Conservation (phyloP, 2,888 invertebrate species). For the Acanthosepion lycidas region DNA sequence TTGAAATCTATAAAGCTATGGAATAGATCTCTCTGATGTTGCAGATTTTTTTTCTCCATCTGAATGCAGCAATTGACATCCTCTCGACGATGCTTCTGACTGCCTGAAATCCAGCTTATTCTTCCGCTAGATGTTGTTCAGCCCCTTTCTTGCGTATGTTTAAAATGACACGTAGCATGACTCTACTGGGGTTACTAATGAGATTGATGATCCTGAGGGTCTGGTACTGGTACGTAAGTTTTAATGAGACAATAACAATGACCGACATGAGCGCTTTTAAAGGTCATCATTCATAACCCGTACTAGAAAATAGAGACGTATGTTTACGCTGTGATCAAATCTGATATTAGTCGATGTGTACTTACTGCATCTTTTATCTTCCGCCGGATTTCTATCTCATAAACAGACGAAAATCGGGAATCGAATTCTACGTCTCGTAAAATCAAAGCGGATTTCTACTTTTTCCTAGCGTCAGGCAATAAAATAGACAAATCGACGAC, state of each 20-base stretch:
- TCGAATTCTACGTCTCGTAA: neutral
- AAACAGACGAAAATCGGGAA: neutral
- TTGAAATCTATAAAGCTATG: too few species aligned
- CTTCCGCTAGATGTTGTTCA: too few species aligned
- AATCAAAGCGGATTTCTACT: neutral
- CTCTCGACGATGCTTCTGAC: too few species aligned
- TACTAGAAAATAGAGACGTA: neutral
- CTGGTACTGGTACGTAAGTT: too few species aligned
- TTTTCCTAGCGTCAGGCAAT: neutral
- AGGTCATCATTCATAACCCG: neutral
- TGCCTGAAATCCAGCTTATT: too few species aligned
- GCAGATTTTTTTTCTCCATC: too few species aligned
- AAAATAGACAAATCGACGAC: neutral
- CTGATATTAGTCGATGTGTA: neutral
- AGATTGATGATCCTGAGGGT: too few species aligned
- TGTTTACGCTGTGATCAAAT: neutral
- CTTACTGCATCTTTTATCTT: neutral
- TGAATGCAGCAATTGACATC: too few species aligned
- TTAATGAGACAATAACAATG: neutral
- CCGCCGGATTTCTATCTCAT: neutral
- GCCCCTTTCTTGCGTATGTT: too few species aligned
- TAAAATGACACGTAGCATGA: too few species aligned
- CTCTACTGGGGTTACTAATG: too few species aligned
- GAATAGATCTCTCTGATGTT: too few species aligned
- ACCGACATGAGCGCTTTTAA: neutral